A percentile compares a stretch with the other conserved stretches of the same genome.
phyloP scores from a whole-genome alignment of 2,888 invertebrate genomes.

The Elegia similella region DNA sequence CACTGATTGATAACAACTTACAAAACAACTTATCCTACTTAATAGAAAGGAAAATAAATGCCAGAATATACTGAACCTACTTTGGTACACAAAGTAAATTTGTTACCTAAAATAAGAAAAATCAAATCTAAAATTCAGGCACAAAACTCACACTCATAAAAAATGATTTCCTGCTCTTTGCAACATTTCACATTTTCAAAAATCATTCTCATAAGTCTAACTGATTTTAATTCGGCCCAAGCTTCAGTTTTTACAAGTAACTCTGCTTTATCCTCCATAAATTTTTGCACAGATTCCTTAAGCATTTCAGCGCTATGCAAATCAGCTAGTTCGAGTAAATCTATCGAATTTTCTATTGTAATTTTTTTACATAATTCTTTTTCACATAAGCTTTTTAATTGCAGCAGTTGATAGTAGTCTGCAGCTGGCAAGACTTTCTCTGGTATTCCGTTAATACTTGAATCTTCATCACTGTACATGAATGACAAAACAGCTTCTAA shows the following conservation, averaged over 20 bases:
- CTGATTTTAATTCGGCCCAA: not conserved
- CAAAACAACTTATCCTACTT: no score
- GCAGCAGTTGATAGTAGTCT: conserved; percentile 63
- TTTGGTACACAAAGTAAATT: no score
- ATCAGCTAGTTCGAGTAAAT: conserved; percentile 65
- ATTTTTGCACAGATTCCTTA: conserved; percentile 37
- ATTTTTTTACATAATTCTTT: conserved; percentile 64
- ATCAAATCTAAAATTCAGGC: no score
- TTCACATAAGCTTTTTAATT: conserved; percentile 64
- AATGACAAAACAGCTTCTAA: conserved; percentile 41
- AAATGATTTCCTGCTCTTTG: not conserved
- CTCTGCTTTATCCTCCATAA: not conserved
- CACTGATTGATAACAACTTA: no score
- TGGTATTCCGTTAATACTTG: conserved; percentile 40
- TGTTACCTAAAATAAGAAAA: no score
- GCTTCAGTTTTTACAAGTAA: not conserved
- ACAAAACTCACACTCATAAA: not conserved
- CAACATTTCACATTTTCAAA: not conserved
- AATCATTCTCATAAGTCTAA: not conserved
- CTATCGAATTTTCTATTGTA: conserved; percentile 68
- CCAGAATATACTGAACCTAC: no score
- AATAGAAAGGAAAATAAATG: no score
- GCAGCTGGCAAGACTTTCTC: conserved; percentile 66
- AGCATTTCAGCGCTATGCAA: conserved; percentile 60
- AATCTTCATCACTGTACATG: conserved; percentile 67